Percentiles rank a stretch among this genome's conserved stretches.
Conservation (phyloP, 2,797 vertebrate species). For the Calcarius lapponicus region DNA sequence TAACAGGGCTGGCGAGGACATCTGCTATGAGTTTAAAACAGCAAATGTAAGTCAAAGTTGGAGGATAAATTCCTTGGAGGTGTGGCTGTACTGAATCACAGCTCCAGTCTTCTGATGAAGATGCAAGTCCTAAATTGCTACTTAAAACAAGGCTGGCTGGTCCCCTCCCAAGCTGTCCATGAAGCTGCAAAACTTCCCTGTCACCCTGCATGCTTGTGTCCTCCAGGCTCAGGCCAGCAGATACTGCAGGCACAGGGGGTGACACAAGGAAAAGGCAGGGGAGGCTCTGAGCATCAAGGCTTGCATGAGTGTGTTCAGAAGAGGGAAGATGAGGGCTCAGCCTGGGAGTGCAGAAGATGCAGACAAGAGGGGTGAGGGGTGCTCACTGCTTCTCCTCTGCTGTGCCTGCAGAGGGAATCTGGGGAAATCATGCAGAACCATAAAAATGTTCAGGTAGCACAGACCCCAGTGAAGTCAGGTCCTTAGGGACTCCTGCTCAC, state of each 20-base stretch:
- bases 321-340: neutral
- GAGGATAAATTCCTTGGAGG: constrained; percentile 44
- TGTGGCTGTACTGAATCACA: constrained; percentile 44
- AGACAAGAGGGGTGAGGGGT: neutral
- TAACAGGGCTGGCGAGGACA: constrained; percentile 27
- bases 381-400: neutral
- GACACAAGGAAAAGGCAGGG: neutral
- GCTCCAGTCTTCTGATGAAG: neutral
- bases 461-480: neutral
- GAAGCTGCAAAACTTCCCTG: neutral
- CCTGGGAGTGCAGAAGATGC: neutral
- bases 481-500: neutral
- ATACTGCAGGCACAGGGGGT: neutral
- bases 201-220: neutral
- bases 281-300: neutral
- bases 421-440: neutral
- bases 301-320: rapidly evolving
- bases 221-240: neutral
- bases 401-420: neutral
- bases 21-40: constrained; percentile 44
- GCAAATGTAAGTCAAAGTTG: constrained; percentile 62
- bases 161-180: neutral
- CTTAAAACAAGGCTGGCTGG: neutral
- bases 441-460: neutral
- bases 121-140: neutral